Evolutionary conservation across 2,113 vertebrate genomes (phyloP).

Genomic region (Anser cygnoides): DNA sequence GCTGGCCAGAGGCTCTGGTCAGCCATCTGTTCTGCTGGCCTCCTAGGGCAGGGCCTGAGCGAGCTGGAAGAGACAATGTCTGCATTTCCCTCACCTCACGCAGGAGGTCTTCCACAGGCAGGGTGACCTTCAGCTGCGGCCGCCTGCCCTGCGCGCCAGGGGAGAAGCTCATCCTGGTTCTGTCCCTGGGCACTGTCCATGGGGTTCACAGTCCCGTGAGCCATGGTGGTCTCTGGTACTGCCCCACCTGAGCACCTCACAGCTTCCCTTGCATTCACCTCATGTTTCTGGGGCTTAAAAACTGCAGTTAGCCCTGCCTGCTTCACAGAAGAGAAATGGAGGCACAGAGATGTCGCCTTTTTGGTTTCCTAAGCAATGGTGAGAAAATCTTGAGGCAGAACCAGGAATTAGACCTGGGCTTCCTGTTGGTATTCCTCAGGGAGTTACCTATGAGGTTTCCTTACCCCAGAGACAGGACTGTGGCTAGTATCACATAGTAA

Average conservation of each 20-base stretch:
- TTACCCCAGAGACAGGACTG: fast-evolving
- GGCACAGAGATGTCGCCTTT: background rate
- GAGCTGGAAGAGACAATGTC: background rate
- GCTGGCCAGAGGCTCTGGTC: background rate
- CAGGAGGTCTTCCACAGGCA: background rate
- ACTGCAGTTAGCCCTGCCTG: background rate
- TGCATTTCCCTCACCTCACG: background rate
- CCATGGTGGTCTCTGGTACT: background rate
- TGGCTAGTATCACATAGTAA: background rate
- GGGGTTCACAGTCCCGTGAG: fast-evolving
- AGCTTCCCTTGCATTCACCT: background rate
- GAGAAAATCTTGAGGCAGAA: background rate
- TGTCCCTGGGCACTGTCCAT: background rate
- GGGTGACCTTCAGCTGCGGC: background rate
- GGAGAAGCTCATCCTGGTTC: background rate
- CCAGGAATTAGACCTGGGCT: background rate
- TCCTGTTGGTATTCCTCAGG: fast-evolving
- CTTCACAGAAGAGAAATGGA: background rate
- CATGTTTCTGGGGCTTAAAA: background rate
- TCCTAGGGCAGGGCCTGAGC: background rate
- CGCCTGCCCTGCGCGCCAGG: background rate
- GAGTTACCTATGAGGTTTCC: background rate
- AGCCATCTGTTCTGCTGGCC: background rate
- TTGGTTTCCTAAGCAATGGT: background rate
- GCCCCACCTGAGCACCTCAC: background rate